Percentiles rank a stretch among this genome's conserved stretches.
phyloP scores from a whole-genome alignment of 2,888 invertebrate genomes.

The Rhagonycha fulva region DNA sequence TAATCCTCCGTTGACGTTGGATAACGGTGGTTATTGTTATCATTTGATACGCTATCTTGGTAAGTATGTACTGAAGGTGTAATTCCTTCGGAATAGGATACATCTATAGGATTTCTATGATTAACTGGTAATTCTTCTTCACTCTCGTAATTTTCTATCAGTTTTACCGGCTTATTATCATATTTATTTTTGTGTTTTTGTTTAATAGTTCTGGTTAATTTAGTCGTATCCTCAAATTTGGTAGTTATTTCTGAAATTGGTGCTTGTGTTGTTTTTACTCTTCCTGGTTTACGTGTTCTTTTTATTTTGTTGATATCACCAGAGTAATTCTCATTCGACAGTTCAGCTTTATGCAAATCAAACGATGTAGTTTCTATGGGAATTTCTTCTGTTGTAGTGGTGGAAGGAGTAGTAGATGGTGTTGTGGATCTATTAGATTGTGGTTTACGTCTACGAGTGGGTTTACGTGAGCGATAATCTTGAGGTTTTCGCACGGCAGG shows the following conservation, averaged over 20 bases:
- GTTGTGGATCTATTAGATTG: conserved; percentile 35
- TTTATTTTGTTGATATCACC: conserved; percentile 29
- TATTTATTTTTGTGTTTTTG: conserved; percentile 10
- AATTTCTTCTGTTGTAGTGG: conserved; percentile 26
- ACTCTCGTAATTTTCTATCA: conserved; percentile 13
- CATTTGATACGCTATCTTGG: background rate
- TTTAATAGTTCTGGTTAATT: background rate
- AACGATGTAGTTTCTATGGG: conserved; percentile 35
- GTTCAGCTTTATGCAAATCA: conserved; percentile 41
- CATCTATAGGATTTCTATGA: conserved; percentile 23
- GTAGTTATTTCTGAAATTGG: conserved; percentile 4
- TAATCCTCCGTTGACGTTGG: conserved; percentile 12
- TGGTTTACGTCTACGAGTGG: conserved; percentile 19
- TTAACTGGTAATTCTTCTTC: conserved; percentile 23
- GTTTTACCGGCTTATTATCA: conserved; percentile 15
- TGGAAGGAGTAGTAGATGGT: conserved; percentile 28
- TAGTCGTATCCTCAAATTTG: conserved; percentile 1
- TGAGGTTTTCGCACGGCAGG: conserved; percentile 14
- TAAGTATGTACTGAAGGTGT: background rate
- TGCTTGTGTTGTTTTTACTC: conserved; percentile 16
- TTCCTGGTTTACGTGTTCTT: conserved; percentile 34
- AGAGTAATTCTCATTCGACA: conserved; percentile 30
- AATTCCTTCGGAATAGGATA: conserved; percentile 1
- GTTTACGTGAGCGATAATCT: conserved; percentile 27
- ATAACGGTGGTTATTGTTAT: background rate